These are phyloP conservation scores for Paralichthys olivaceus DNA, from an alignment of 2,113 vertebrate species.

Conservation along the genomic window DNA sequence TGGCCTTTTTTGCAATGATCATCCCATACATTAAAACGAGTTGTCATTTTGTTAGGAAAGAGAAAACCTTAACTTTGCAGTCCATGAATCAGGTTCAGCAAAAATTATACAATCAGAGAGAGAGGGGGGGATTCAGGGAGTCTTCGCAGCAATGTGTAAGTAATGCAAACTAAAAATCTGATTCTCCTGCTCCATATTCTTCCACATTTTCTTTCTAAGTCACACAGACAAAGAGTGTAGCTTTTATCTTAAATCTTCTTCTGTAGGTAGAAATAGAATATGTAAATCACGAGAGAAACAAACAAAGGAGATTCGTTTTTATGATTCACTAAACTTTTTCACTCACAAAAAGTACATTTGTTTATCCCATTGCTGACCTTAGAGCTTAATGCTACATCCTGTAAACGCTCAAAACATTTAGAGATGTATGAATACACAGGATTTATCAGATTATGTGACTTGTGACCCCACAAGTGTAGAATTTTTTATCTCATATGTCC, in stretches of 20 bases:
- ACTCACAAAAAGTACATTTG: too few species aligned
- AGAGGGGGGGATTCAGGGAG: too few species aligned
- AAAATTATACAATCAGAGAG: too few species aligned
- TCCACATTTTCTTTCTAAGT: neutral
- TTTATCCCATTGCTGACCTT: too few species aligned
- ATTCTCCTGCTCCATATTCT: slow-evolving; percentile 38
- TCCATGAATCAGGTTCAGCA: too few species aligned
- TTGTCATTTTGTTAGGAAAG: too few species aligned
- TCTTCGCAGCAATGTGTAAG: too few species aligned
- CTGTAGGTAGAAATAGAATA: neutral
- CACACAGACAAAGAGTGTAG: neutral
- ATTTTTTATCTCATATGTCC: slow-evolving; percentile 43
- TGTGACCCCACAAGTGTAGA: slow-evolving; percentile 34
- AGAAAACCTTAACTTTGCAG: too few species aligned
- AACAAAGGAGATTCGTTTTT: too few species aligned
- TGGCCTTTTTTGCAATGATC: too few species aligned
- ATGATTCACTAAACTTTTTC: too few species aligned
- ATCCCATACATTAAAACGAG: too few species aligned
- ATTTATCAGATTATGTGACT: slow-evolving; percentile 29
- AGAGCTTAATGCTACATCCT: neutral
- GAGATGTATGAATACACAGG: neutral
- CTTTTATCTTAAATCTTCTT: neutral
- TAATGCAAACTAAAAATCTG: slow-evolving; percentile 5
- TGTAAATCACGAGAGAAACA: neutral
- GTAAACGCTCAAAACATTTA: neutral